Evolutionary conservation across 2,888 invertebrate genomes (phyloP).

Genomic region (Drosophila helvetica): DNA sequence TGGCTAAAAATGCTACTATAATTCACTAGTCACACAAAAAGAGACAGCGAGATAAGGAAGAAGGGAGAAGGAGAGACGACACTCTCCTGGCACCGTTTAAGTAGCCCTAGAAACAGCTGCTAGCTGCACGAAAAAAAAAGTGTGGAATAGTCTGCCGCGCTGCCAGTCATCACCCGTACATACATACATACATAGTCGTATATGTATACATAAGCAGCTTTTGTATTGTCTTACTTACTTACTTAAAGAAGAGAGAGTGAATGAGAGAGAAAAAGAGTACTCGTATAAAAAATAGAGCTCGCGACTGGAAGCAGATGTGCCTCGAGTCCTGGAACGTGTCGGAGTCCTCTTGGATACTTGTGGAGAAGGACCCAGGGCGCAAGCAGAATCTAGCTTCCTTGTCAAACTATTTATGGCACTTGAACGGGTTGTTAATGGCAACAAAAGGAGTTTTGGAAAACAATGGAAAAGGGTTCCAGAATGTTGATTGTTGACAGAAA

Average conservation of each 20-base stretch:
- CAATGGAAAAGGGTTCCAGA: background rate
- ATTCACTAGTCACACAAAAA: slow-evolving; percentile 47
- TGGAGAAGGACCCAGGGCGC: slow-evolving; percentile 2
- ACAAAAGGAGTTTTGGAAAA: background rate
- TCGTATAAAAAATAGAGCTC: slow-evolving; percentile 36
- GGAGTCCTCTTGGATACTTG: slow-evolving; percentile 9
- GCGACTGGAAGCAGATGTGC: slow-evolving; percentile 56
- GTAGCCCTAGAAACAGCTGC: slow-evolving; percentile 66
- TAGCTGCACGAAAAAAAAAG: slow-evolving; percentile 23
- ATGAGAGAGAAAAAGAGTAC: slow-evolving; percentile 1
- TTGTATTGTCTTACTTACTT: slow-evolving; percentile 68
- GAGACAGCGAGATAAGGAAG: background rate
- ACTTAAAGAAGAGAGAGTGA: slow-evolving; percentile 8
- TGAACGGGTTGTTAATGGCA: background rate
- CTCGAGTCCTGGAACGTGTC: slow-evolving; percentile 56
- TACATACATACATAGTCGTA: slow-evolving; percentile 43
- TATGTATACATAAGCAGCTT: slow-evolving; percentile 60
- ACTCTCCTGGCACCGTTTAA: slow-evolving; percentile 45
- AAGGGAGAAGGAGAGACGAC: background rate
- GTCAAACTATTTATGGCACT: background rate
- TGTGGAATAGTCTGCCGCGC: slow-evolving; percentile 22
- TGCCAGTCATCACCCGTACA: slow-evolving; percentile 5
- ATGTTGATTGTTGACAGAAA: background rate
- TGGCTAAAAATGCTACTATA: slow-evolving; percentile 73
- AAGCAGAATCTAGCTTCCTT: background rate